Evolutionary conservation across 2,797 vertebrate species (phyloP), one percentile per base, ranked within the genome.

Genomic region (Notoglanidium macrostoma): DNA sequence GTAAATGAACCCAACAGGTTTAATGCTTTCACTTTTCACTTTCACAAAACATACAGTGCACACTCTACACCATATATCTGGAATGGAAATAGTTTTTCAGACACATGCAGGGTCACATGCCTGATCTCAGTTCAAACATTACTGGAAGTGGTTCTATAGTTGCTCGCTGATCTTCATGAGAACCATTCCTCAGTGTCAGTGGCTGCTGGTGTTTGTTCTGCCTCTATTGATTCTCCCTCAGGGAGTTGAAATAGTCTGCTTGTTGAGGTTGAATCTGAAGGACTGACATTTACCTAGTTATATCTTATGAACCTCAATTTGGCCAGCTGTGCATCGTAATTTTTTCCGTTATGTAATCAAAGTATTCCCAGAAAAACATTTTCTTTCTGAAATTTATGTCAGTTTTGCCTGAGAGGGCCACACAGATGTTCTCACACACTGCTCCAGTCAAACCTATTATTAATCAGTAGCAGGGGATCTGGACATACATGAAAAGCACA

Each of bases 321-420:
- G 29, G 55, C 87, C 89, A 93, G 91, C 90, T 94, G 92, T 74
- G 73, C 35, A 40, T 86, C 91, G 91, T 94, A 87, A 87, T 90
- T 88, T 89, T 87, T 89, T 90, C 89, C 88, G 81, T 78, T 88
- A 59, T 72, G 49, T 87, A 19, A 67, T 74, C 73, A 90, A 91
- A 72, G 87, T 87, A 85, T 91, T 93, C 86, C 86, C 77, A 89
- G 51, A 44, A 78, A 91, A 89, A 81, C 86, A 89, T 80, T 90
- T 93, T 88, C 73, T 44, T 89, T 87, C 26, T 77, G 63, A 84
- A 88, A 93, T 93, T 91, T 92, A 92, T 92, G 86, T 81, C 67
- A 85, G 35, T 26, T 76, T 78, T 89, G 73, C 79, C 77, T 84
- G 63, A 51, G 67, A 73, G 21, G 49, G 88, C 90, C 88, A 72